These are phyloP conservation scores for Passer domesticus DNA, from an alignment of 2,113 vertebrate species.

Conservation along the genomic window DNA sequence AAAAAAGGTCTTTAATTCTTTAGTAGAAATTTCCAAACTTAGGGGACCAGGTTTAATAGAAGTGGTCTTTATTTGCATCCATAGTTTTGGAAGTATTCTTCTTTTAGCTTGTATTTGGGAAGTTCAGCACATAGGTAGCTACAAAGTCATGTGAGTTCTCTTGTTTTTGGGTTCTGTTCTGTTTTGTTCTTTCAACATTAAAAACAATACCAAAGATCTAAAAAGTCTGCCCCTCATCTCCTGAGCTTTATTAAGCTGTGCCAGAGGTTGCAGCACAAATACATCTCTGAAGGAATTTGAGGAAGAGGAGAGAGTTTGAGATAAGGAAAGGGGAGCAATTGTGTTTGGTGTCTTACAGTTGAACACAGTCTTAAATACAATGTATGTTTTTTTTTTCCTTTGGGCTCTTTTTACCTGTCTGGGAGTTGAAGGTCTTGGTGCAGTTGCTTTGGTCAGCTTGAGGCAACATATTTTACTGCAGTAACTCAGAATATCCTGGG, in stretches of 20 bases:
- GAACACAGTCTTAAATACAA: background rate
- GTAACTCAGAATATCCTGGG: constrained; percentile 30
- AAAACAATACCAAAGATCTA: constrained; percentile 3
- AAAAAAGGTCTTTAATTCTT: background rate
- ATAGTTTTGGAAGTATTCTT: constrained; percentile 31
- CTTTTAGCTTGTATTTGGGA: constrained; percentile 32
- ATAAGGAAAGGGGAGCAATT: background rate
- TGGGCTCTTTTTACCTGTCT: background rate
- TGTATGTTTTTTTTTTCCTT: background rate
- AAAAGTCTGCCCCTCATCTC: background rate
- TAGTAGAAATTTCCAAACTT: constrained; percentile 35
- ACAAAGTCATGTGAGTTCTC: background rate
- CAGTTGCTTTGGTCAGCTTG: constrained; percentile 10
- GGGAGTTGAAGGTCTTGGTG: background rate
- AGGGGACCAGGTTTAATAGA: constrained; percentile 18
- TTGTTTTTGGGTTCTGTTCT: background rate
- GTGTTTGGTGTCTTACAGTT: background rate
- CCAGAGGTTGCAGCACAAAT: background rate
- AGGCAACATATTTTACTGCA: background rate
- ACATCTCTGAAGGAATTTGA: background rate
- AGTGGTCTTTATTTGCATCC: background rate
- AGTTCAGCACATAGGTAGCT: background rate
- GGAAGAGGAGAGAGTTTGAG: background rate
- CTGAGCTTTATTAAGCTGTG: background rate
- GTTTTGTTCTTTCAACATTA: background rate